phyloP scores from a whole-genome alignment of 2,797 vertebrate species.

The Coregonus ussuriensis region DNA sequence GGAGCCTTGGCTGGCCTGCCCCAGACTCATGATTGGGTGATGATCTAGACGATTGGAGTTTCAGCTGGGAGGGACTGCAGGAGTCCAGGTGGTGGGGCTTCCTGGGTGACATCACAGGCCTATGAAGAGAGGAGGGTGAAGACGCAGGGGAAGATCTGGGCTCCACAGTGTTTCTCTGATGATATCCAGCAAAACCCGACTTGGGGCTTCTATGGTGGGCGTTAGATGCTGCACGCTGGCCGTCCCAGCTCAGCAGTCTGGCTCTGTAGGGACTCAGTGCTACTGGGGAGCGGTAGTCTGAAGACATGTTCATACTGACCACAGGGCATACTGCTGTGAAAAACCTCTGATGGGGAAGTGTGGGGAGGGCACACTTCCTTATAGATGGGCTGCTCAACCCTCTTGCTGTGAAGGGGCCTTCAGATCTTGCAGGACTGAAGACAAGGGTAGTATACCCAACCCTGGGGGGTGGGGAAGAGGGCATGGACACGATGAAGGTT shows the following conservation, averaged over 20 bases:
- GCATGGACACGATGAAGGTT: constrained; percentile 40
- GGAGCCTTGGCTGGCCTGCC: constrained; percentile 6
- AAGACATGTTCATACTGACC: not conserved
- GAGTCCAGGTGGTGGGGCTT: constrained; percentile 18
- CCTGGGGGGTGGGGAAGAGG: not conserved
- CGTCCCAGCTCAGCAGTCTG: constrained; percentile 18
- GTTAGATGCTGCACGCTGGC: constrained; percentile 28
- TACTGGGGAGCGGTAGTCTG: constrained; percentile 29
- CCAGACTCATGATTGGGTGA: not conserved
- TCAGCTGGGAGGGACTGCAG: constrained; percentile 8
- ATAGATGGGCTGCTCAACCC: constrained; percentile 13
- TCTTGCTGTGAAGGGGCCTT: constrained; percentile 1
- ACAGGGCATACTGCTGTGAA: not conserved
- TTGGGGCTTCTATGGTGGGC: constrained; percentile 34
- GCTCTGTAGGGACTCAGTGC: constrained; percentile 52
- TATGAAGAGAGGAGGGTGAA: constrained; percentile 23
- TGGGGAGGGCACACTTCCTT: constrained; percentile 8
- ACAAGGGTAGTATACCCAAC: not conserved
- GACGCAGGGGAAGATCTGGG: not conserved
- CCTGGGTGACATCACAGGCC: constrained; percentile 12
- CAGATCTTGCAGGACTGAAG: constrained; percentile 20
- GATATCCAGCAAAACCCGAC: not conserved
- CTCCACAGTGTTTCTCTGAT: constrained; percentile 5
- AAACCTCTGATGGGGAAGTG: not conserved
- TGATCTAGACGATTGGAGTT: constrained; percentile 16